Evolutionary conservation across 1,140 invertebrate species (phyloP).

Genomic region (Drosophila equinoxialis): DNA sequence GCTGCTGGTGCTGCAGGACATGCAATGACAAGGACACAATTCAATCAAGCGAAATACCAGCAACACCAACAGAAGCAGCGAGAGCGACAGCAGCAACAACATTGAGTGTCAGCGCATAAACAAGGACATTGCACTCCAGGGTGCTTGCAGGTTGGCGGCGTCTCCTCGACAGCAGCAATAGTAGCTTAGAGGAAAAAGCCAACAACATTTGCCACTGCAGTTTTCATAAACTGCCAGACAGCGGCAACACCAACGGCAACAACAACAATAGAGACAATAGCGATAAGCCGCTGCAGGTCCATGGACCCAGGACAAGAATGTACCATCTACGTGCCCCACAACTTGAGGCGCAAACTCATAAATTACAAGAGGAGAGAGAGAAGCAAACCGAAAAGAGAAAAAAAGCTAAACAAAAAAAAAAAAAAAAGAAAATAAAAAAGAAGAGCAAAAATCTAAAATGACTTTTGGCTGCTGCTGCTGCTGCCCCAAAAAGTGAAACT

Average conservation of each 20-base stretch:
- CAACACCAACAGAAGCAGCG: slow-evolving; percentile 15
- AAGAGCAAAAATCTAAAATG: slow-evolving; percentile 53
- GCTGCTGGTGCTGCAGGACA: slow-evolving; percentile 39
- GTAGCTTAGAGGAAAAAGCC: slow-evolving; percentile 24
- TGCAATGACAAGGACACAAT: slow-evolving; percentile 74
- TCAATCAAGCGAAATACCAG: slow-evolving; percentile 68
- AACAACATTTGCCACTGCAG: slow-evolving; percentile 71
- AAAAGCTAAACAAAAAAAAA: slow-evolving; percentile 10
- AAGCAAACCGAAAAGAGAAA: background rate
- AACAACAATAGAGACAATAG: slow-evolving; percentile 64
- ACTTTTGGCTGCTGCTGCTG: slow-evolving; percentile 65
- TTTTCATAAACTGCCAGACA: slow-evolving; percentile 74
- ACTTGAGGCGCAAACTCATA: slow-evolving; percentile 80
- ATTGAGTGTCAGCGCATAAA: slow-evolving; percentile 69
- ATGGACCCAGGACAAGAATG: slow-evolving; percentile 27
- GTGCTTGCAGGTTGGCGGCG: slow-evolving; percentile 23
- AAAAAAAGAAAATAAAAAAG: background rate
- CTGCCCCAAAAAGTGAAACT: slow-evolving; percentile 66
- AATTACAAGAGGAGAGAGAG: slow-evolving; percentile 49
- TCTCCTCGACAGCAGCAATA: background rate
- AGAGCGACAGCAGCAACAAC: slow-evolving; percentile 10
- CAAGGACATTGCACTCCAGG: slow-evolving; percentile 79
- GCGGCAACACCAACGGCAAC: slow-evolving; percentile 31
- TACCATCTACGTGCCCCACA: slow-evolving; percentile 60
- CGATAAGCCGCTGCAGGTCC: slow-evolving; percentile 65